These are phyloP conservation scores for Copidosoma aretas DNA, from an alignment of 2,888 invertebrate genomes.

Conservation along the genomic window DNA sequence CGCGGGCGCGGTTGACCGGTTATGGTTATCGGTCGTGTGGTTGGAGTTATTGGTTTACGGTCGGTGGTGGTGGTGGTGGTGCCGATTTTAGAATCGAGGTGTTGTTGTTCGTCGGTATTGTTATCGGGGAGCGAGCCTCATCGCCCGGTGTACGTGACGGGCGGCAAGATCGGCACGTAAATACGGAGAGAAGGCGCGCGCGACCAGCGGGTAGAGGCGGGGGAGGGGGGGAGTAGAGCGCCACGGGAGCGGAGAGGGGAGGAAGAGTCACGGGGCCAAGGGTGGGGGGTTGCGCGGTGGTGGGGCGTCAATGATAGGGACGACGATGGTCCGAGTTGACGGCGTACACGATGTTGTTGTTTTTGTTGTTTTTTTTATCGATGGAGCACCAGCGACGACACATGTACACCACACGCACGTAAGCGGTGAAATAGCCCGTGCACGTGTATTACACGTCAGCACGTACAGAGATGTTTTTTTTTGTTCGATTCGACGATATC, in stretches of 20 bases:
- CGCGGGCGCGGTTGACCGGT: conserved; percentile 51
- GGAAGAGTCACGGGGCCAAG: background rate
- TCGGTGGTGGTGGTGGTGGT: background rate
- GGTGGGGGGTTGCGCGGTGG: conserved; percentile 9
- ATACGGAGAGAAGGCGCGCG: conserved; percentile 54
- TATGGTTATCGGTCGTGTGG: background rate
- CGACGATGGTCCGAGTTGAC: conserved; percentile 47
- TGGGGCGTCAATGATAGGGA: conserved; percentile 39
- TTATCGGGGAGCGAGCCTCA: conserved; percentile 37
- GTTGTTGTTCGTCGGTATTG: conserved; percentile 28
- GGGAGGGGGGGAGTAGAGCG: conserved; percentile 8
- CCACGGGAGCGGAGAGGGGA: conserved; percentile 22
- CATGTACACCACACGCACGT: background rate
- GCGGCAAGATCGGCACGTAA: conserved; percentile 50
- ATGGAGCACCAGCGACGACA: conserved; percentile 13
- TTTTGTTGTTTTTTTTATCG: too few species aligned
- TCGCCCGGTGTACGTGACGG: conserved; percentile 43
- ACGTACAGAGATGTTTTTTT: background rate
- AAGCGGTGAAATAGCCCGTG: too few species aligned
- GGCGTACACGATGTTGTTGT: conserved; percentile 44
- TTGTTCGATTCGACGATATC: background rate
- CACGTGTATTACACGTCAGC: background rate
- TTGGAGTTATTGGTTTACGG: too few species aligned
- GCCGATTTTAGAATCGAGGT: background rate
- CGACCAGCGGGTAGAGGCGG: conserved; percentile 36